Evolutionary conservation across 2,888 invertebrate genomes (phyloP), one percentile per base, ranked within the genome.

Genomic region (Mimumesa dahlbomi): DNA sequence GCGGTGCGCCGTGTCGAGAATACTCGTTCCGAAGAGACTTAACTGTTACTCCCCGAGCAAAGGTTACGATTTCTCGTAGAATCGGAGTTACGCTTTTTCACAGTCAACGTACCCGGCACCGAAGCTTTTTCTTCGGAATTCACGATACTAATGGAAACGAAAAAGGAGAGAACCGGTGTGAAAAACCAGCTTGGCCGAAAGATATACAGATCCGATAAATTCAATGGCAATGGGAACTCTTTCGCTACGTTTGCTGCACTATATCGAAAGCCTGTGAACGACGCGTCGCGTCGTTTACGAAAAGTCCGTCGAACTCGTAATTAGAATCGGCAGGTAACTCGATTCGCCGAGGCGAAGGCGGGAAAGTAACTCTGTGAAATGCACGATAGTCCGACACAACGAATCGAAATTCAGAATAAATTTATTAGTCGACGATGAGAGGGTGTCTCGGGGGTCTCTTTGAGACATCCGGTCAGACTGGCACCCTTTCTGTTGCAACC

Each of bases 271-370:
- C n/a, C n/a, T n/a, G n/a, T n/a, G n/a, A n/a, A n/a, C n/a, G n/a
- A n/a, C n/a, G n/a, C n/a, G n/a, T n/a, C n/a, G 25, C 25, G 2
- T 7, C 3, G 9, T 7, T 1, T 3, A 34, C 34, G 25, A 16
- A 64, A 22, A 34, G 29, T 54, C 21, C 49, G 65, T 49, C n/a
- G 50, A 67, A 64, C 43, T 56, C 56, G 65, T 57, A 68, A 68
- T 57, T 68, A 68, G 43, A 68, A 65, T 57, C 52, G 50, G 19
- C 38, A 21, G 50, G 46, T 50, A 52, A 68, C 46, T 52, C 25
- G 52, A 68, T 68, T 57, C 66, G 45, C 13, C 7, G 9, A 1
- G 3, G 9, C 16, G n/a, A 34, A 18, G 18, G 9, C 16, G 31
- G n/a, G 40, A 31, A 22, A 2, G 34, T 13, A 38, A 13, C 14